Base-by-base conservation (phyloP, 2,888 invertebrate species). In the Oligia latruncula region DNA sequence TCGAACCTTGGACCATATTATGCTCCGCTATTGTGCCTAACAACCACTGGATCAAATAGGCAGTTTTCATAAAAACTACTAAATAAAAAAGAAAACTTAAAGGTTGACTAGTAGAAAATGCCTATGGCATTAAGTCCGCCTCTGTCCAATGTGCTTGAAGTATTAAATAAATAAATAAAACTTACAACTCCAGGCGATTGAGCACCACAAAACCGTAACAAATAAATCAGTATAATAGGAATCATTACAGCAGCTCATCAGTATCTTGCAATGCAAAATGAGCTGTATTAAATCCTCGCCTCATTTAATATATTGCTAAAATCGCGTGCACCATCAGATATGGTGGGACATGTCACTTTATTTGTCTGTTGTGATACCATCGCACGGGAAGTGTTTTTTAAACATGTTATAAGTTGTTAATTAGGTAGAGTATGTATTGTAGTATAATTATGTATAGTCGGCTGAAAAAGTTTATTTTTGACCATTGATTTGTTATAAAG, bases 281-380 rank as follows among this genome's bases (percentile, higher is more conserved):
- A 78, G 11, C 64, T 40, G 40, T 62, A 60, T 40, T 15, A 11
- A 4, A 6, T 3, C 40, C 13, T 60, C 1, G 17, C 46, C 1
- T 11, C 78, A 75, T 82, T 75, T 86, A 84, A 76, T 81, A 81
- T 68, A 55, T 70, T 74, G 52, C n/a, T 52, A 55, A 17, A 70
- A 64, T 87, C 64, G 88, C 89, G 88, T 87, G 86, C 75, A n/a
- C 13, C 67, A 88, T 88, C 88, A 78, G 88, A 89, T 89, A 87
- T 11, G 29, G 17, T 8, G 0, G 15, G 49, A 83, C 78, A 83
- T 89, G 83, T 89, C 66, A 77, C 73, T 82, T 73, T 71, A 82
- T 85, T 82, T 85, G 52, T 64, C 17, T 43, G n/a, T 20, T 11
- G 23, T 13, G 87, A 86, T 87, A 87, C 2, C 8, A 89, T 87